Base-by-base conservation (phyloP, 2,113 vertebrate genomes). In the Phyllostomus discolor region DNA sequence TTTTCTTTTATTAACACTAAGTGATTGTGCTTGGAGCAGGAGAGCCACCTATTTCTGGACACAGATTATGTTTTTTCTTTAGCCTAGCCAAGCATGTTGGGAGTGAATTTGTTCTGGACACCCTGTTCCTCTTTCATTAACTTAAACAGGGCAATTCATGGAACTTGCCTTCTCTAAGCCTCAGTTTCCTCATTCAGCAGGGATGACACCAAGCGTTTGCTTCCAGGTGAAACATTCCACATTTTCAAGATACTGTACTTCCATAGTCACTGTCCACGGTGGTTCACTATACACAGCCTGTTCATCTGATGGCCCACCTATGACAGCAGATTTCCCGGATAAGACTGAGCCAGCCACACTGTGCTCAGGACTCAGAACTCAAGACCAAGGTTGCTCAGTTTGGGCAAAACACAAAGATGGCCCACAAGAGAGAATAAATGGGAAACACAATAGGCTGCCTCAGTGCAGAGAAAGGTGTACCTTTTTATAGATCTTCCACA, bases 1-100 rank as follows among this genome's bases (percentile, higher is more conserved):
- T 88, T 73, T 84, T 86, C 62, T 31, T 7, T 2, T 82, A 75
- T 84, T 82, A 90, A 73, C 48, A 80, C 14, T 41, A 67, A 86
- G 6, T 11, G 14, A 33, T 31, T 28, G 9, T 28, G n/a, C 10
- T 62, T 84, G 20, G 33, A 83, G 31, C 67, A 6, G 14, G 20
- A 88, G 2, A 84, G 11, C 15, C 33, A 89, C 22, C 10, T 22
- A 31, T 89, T 90, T 88, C 20, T 79, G 28, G 24, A 59, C 19
- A 64, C 5, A 79, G 41, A 41, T 31, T 66, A n/a, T 3, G 0
- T 28, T 59, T 92, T 79, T 69, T 38, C 6, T 89, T 88, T n/a
- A n/a, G 1, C 46, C 9, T n/a, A 75, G 15, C 79, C 11, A 76
- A 87, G 11, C 6, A 57, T 7, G 66, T 87, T 66, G 1, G 48